Conservation (phyloP, 2,888 invertebrate genomes). For the Lepidonotus clava region DNA sequence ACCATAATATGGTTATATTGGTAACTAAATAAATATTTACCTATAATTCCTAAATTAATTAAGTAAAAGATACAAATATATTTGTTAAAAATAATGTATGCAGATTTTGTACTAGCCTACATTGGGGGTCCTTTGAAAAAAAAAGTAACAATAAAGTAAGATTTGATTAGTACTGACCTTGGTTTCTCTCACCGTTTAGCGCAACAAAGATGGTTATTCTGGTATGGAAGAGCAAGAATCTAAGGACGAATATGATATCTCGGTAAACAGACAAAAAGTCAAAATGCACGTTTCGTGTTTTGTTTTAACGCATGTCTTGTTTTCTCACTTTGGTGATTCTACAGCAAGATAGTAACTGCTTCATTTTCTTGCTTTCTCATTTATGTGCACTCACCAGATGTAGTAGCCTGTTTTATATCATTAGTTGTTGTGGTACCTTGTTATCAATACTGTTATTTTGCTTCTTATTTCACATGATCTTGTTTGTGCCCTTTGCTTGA, state of each 20-base stretch:
- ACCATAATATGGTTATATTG: no score
- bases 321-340: neutral
- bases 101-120: neutral
- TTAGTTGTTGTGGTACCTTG: no score
- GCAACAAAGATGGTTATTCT: conserved; percentile 13
- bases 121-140: neutral
- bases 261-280: neutral
- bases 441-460: no score
- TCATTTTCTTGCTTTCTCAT: neutral
- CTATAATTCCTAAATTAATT: no score
- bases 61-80: no score
- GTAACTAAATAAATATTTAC: no score
- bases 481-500: no score
- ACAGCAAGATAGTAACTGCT: neutral
- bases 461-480: no score
- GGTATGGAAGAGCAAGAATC: neutral
- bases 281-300: conserved; percentile 6
- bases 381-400: no score
- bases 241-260: conserved; percentile 2
- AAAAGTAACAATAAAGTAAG: neutral
- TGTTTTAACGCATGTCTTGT: neutral
- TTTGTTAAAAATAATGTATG: neutral
- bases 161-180: no score
- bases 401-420: no score
- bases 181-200: neutral